Evolutionary conservation across 1,140 invertebrate species (phyloP).

Genomic region (Trissolcus basalis): DNA sequence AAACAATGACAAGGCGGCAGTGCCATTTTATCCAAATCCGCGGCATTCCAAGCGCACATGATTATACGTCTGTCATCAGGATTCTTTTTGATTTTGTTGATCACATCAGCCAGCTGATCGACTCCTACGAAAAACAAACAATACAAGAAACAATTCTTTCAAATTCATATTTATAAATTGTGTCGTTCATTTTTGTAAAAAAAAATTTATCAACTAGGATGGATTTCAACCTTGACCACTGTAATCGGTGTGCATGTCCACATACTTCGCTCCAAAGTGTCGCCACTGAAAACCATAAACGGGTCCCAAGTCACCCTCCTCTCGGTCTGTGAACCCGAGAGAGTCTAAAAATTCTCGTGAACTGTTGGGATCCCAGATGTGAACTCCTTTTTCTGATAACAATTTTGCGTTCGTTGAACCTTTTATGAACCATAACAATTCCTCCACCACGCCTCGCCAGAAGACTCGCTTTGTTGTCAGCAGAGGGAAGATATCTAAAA

Average conservation of each 20-base stretch:
- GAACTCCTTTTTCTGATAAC: constrained; percentile 89
- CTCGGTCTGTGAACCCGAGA: constrained; percentile 89
- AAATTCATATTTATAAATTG: background rate
- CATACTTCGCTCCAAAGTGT: constrained; percentile 97
- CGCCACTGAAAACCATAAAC: constrained; percentile 99
- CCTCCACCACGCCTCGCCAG: constrained; percentile 94
- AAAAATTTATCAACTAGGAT: background rate
- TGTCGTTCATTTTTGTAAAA: too few species aligned
- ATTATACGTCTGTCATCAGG: constrained; percentile 93
- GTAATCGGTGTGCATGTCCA: constrained; percentile 90
- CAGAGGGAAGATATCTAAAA: constrained; percentile 83
- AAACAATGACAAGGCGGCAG: constrained; percentile 98
- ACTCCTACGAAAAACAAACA: constrained; percentile 76
- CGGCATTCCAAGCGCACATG: constrained; percentile 96
- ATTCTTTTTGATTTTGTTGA: constrained; percentile 88
- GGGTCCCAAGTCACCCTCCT: constrained; percentile 98
- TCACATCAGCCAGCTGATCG: constrained; percentile 93
- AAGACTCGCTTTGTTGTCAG: constrained; percentile 98
- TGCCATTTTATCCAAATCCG: constrained; percentile 94
- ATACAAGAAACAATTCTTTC: constrained; percentile 5
- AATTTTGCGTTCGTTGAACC: constrained; percentile 96
- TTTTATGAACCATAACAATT: constrained; percentile 96
- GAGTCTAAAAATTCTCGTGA: constrained; percentile 92
- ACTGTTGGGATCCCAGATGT: constrained; percentile 99
- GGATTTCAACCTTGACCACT: constrained; percentile 81